Evolutionary conservation across 2,113 vertebrate genomes (phyloP).

Genomic region (Calypte anna): DNA sequence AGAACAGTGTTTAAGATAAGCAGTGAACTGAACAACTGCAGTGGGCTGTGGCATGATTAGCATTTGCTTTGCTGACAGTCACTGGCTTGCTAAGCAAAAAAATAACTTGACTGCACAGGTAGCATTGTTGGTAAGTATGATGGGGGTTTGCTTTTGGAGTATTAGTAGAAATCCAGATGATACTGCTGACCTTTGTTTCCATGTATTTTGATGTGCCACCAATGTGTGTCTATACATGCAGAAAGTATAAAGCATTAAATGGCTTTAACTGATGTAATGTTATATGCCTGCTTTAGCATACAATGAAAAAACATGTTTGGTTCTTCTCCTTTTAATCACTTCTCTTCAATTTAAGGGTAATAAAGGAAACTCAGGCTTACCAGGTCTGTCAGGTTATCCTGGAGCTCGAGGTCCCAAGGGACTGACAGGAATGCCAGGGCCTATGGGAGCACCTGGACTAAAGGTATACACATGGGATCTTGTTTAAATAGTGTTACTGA

Average conservation of each 20-base stretch:
- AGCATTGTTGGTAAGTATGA: not conserved
- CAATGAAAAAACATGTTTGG: not conserved
- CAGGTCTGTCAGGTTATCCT: conserved; percentile 84
- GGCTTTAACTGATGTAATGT: not conserved
- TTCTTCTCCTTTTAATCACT: conserved; percentile 7
- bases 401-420: conserved; percentile 86
- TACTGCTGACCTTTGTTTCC: not conserved
- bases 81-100: not conserved
- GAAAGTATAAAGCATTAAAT: not conserved
- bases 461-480: conserved; percentile 78
- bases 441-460: conserved; percentile 80
- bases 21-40: not conserved
- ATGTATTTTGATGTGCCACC: not conserved
- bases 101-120: not conserved
- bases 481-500: not conserved
- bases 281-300: not conserved
- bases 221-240: not conserved
- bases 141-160: not conserved
- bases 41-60: not conserved
- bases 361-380: conserved; percentile 79
- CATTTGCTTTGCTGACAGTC: not conserved
- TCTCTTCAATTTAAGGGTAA: conserved; percentile 80
- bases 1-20: not conserved
- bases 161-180: not conserved
- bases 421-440: conserved; percentile 83